phyloP scores from a whole-genome alignment of 1,140 invertebrate genomes.

The Pristionchus pacificus region DNA sequence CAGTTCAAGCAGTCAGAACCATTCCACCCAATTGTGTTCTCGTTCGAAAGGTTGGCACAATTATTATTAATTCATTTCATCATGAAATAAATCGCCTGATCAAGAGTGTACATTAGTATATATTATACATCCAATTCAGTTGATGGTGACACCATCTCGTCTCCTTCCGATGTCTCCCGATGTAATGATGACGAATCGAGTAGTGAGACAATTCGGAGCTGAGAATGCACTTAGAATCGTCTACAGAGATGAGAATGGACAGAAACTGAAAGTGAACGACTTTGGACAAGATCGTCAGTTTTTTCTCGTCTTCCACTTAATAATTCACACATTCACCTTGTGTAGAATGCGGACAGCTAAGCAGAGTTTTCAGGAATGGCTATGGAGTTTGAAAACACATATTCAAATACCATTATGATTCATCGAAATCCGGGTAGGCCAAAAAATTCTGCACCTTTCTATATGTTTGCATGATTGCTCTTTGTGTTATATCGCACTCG shows the following conservation, averaged over 20 bases:
- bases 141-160: slow-evolving; percentile 46
- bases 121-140: slow-evolving; percentile 13
- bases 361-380: too few species aligned
- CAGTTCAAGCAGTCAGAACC: slow-evolving; percentile 9
- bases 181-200: slow-evolving; percentile 49
- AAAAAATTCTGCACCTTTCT: too few species aligned
- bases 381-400: too few species aligned
- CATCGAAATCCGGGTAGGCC: too few species aligned
- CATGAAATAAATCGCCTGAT: neutral
- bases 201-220: slow-evolving; percentile 44
- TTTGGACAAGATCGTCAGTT: neutral
- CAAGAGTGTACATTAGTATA: neutral
- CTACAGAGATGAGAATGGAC: slow-evolving; percentile 12
- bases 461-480: too few species aligned
- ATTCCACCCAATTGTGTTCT: slow-evolving; percentile 37
- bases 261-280: neutral
- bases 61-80: slow-evolving; percentile 2
- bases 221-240: slow-evolving; percentile 46
- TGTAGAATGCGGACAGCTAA: too few species aligned
- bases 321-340: too few species aligned
- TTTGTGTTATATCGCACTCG: too few species aligned
- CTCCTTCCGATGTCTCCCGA: slow-evolving; percentile 46
- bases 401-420: too few species aligned
- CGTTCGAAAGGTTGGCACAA: slow-evolving; percentile 26
- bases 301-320: too few species aligned